Evolutionary conservation across 92 coral and sea anemone genomes (phyloP).

Genomic region (Heliopora coerulea): DNA sequence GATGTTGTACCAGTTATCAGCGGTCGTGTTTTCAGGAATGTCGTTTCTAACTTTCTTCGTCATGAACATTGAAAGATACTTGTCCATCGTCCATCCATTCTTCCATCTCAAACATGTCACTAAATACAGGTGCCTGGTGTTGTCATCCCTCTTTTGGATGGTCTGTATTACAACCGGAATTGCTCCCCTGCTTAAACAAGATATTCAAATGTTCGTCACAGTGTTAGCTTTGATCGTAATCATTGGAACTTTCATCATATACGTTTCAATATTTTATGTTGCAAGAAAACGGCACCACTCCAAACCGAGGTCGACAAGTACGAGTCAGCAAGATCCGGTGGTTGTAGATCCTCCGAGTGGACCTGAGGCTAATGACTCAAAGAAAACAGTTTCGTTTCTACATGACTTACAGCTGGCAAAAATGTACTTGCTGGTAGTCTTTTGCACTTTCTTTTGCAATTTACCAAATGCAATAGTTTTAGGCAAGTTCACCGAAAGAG

Average conservation of each 20-base stretch:
- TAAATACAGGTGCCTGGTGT: conserved; percentile 5
- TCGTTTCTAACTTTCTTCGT: conserved; percentile 27
- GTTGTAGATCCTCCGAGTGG: background rate
- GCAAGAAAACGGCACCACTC: conserved; percentile 3
- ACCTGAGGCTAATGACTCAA: background rate
- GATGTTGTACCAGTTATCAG: conserved; percentile 13
- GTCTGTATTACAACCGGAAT: background rate
- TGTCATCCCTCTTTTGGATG: conserved; percentile 7
- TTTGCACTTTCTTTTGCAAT: conserved; percentile 11
- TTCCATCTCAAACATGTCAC: conserved; percentile 27
- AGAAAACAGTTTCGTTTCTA: conserved; percentile 23
- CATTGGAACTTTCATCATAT: conserved; percentile 20
- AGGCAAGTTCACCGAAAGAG: background rate
- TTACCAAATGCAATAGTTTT: conserved; percentile 30
- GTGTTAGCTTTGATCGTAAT: conserved; percentile 12
- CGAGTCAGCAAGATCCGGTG: no score
- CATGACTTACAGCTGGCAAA: conserved; percentile 37
- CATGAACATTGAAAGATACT: conserved; percentile 25
- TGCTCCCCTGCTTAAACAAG: background rate
- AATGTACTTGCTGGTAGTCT: conserved; percentile 26
- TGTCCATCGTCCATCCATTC: conserved; percentile 37
- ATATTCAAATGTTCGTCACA: conserved; percentile 10
- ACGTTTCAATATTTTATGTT: conserved; percentile 10
- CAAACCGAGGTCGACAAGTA: background rate
- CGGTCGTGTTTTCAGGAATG: conserved; percentile 26